Percentiles rank a stretch among this genome's conserved stretches.
Conservation (phyloP, 1,140 invertebrate genomes). For the Gonioctena quinquepunctata region DNA sequence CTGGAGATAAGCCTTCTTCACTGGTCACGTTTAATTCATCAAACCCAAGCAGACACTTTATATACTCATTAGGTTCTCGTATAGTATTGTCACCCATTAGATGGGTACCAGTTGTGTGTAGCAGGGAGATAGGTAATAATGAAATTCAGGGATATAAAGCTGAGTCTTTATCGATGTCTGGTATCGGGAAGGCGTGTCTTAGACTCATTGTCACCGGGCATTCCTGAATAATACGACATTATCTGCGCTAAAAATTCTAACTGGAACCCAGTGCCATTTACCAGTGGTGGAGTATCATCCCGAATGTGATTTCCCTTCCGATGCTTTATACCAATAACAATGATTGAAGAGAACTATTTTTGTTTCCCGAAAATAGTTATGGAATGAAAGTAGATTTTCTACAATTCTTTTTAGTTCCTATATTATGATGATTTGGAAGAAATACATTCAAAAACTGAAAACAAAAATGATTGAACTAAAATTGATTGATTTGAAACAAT, state of each 20-base stretch:
- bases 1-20: no score
- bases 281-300: conserved; percentile 10
- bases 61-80: neutral
- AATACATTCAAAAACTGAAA: no score
- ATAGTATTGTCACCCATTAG: neutral
- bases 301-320: no score
- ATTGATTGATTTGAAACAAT: no score
- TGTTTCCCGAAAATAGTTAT: no score
- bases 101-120: neutral
- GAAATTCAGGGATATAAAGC: conserved; percentile 43
- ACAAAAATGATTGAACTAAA: no score
- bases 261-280: conserved; percentile 19
- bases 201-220: conserved; percentile 49
- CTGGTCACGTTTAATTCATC: no score
- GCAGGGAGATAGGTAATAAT: conserved; percentile 28
- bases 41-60: neutral
- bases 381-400: no score
- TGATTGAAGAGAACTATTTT: no score
- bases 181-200: conserved; percentile 48
- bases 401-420: no score
- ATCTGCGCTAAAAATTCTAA: conserved; percentile 43
- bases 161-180: conserved; percentile 40
- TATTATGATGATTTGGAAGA: no score
- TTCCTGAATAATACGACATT: conserved; percentile 52
- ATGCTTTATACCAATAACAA: no score